Evolutionary conservation across 2,113 vertebrate genomes (phyloP), one percentile per base, ranked within the genome.

Genomic region (Etheostoma spectabile): DNA sequence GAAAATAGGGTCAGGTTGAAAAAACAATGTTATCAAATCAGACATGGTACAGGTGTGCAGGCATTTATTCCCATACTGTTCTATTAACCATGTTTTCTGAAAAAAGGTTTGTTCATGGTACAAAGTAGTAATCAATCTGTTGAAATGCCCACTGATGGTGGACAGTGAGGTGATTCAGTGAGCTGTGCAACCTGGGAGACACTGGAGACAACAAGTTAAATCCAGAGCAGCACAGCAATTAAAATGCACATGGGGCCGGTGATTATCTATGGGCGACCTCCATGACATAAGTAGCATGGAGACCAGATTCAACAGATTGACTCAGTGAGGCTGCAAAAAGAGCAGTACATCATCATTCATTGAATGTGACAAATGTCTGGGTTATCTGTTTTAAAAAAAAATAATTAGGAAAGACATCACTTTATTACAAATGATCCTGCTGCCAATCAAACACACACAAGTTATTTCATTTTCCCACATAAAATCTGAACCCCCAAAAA

Each of bases 171-270:
- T 14, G 49, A 74, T 8, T 77, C 48, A 52, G 11, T 13, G n/a
- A 63, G 68, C 77, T 63, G 33, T 16, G 77, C 59, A 76, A 10
- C 77, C 63, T 48, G 33, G 68, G 60, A 66, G n/a, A 77, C 62
- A 16, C 56, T 35, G 16, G 19, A 35, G 62, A 77, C 61, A 83
- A 80, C 79, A 60, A 65, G 42, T 59, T 60, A 46, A 61, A 70
- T 71, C 59, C 56, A 74, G 62, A 79, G 82, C 57, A 74, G 82
- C 72, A 60, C 18, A 48, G 73, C 85, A 90, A 84, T 91, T 89
- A 89, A 12, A 85, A 80, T 79, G 30, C 93, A 75, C 88, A 77
- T 0, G 72, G 57, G 83, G 18, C 52, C 48, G 21, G 24, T 49
- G 71, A 89, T 87, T 80, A 88, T 62, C 72, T 35, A 5, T 55